Conservation (phyloP, 1,140 invertebrate genomes). For the Drosophila orosa region DNA sequence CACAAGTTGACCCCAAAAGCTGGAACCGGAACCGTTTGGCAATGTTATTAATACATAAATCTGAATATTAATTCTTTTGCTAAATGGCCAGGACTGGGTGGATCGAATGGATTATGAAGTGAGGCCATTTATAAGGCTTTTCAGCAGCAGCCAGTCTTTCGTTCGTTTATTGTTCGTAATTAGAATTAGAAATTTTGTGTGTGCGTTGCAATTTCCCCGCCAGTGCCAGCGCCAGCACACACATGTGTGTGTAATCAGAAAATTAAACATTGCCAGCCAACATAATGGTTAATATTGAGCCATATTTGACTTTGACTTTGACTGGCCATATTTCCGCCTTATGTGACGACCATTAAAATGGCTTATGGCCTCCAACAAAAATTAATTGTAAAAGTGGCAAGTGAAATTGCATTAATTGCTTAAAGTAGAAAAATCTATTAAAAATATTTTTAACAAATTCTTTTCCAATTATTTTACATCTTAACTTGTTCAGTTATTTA, state of each 20-base stretch:
- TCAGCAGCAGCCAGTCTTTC: slow-evolving; percentile 50
- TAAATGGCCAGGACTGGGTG: slow-evolving; percentile 15
- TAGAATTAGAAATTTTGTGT: slow-evolving; percentile 78
- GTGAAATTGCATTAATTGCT: background rate
- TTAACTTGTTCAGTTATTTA: slow-evolving; percentile 37
- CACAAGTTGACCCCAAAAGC: slow-evolving; percentile 67
- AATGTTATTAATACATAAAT: slow-evolving; percentile 81
- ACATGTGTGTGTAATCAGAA: slow-evolving; percentile 68
- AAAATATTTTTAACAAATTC: background rate
- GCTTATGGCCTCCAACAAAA: slow-evolving; percentile 30
- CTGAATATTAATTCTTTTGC: slow-evolving; percentile 73
- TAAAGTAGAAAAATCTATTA: background rate
- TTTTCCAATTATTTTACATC: background rate
- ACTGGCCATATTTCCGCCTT: slow-evolving; percentile 61
- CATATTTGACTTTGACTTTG: slow-evolving; percentile 51
- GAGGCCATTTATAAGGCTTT: slow-evolving; percentile 62
- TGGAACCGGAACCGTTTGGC: slow-evolving; percentile 18
- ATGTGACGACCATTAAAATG: slow-evolving; percentile 64
- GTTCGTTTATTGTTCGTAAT: slow-evolving; percentile 73
- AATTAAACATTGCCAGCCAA: slow-evolving; percentile 64
- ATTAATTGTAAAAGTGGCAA: slow-evolving; percentile 45
- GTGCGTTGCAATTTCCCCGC: slow-evolving; percentile 55
- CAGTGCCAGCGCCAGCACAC: slow-evolving; percentile 41
- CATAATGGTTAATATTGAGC: slow-evolving; percentile 66
- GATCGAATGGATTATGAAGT: slow-evolving; percentile 68